phyloP scores from a whole-genome alignment of 2,888 invertebrate species.

The Lagria hirta region DNA sequence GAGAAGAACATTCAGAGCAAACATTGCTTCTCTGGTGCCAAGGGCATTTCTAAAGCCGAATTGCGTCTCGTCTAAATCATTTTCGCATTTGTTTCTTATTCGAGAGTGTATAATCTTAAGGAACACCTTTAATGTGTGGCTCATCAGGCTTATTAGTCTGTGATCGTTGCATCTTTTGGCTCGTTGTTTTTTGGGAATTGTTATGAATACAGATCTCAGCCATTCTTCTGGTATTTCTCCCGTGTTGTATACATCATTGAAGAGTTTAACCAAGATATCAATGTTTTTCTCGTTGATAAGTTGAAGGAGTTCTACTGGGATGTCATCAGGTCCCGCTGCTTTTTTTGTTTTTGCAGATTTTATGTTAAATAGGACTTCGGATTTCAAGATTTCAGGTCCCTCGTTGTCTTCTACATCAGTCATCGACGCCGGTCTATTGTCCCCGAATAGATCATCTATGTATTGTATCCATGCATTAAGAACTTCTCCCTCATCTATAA shows the following conservation, averaged over 20 bases:
- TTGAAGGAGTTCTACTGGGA: not conserved
- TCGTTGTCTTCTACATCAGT: not conserved
- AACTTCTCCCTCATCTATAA: not conserved
- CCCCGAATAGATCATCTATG: slow-evolving; percentile 1
- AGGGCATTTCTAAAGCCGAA: not conserved
- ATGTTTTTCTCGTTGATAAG: not conserved
- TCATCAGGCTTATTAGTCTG: slow-evolving; percentile 8
- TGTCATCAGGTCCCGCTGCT: slow-evolving; percentile 2
- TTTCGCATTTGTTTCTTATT: slow-evolving; percentile 8
- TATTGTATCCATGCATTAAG: too few species aligned
- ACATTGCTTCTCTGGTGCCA: slow-evolving; percentile 2
- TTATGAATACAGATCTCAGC: slow-evolving; percentile 11
- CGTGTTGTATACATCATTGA: too few species aligned
- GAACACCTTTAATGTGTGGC: too few species aligned
- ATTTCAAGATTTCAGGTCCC: slow-evolving; percentile 1
- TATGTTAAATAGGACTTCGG: slow-evolving; percentile 3
- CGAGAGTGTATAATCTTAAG: slow-evolving; percentile 5
- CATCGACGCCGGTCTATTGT: not conserved
- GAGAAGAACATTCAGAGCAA: slow-evolving; percentile 5
- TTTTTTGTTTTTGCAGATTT: slow-evolving; percentile 4
- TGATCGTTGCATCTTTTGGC: slow-evolving; percentile 11
- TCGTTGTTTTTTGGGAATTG: slow-evolving; percentile 10
- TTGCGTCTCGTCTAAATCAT: not conserved
- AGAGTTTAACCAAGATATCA: not conserved
- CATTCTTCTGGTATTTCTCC: slow-evolving; percentile 9